Base-by-base conservation (phyloP, 2,797 vertebrate species). In the Gymnothorax javanicus region DNA sequence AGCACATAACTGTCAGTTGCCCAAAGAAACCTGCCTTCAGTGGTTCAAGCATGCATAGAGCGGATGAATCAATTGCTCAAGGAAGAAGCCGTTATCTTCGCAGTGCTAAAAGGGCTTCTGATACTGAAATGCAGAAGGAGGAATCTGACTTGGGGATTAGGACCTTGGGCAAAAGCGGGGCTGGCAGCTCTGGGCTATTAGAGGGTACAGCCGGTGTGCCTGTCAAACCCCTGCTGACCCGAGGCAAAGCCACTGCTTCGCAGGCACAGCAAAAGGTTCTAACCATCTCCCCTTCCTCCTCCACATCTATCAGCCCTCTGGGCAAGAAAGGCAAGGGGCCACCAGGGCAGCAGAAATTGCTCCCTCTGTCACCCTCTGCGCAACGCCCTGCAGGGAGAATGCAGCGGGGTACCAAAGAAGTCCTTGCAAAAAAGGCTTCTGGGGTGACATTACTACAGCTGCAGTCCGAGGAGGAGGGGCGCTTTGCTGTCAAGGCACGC, bases 1-100 rank as follows among this genome's bases (percentile, higher is more conserved):
- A 99, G 71, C 99, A 99, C 0, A 97, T 98, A 0, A 95, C 95
- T 0, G 93, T 97, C 84, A 99, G 97, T 95, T 99, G 99, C 90
- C 99, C 99, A 92, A 97, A 97, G 95, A 99, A 98, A 89, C 98
- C 98, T 0, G 95, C 95, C 86, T 92, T 94, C 20, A 98, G 96
- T 91, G 98, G 95, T 93, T 93, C 87, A 95, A 90, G 86, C 94
- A 95, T 90, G 94, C 92, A 64, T 13, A 96, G 95, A 90, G 95
- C 94, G 89, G 89, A 84, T 2, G 89, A 88, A 0, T 86, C 89
- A 7, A 90, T 91, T 0, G 90, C 90, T 27, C 93, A 94, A 15
- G 97, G 96, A 27, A 97, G 92, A 90, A 94, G 91, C 90, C 94
- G 87, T 90, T 97, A 86, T 92, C 96, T 96, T 82, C 96, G 97